These are phyloP conservation scores for Drosophila imparisetae DNA, from an alignment of 2,888 invertebrate species.

Conservation along the genomic window DNA sequence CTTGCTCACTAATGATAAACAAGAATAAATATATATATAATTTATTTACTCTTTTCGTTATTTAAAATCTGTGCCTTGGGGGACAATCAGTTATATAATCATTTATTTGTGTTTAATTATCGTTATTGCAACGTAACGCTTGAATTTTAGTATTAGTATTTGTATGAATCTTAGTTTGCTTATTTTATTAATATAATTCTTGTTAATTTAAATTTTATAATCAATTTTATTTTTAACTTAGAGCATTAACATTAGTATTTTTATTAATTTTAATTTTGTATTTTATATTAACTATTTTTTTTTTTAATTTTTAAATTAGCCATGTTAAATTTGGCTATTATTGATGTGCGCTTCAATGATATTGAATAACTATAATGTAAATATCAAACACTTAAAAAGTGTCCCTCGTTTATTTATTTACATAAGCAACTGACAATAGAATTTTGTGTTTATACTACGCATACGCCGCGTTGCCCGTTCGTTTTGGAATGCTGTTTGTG, in stretches of 20 bases:
- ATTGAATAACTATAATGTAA: not conserved
- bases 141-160: too few relatives aligned
- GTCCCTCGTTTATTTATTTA: not conserved
- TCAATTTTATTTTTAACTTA: not conserved
- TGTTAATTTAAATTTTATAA: not conserved
- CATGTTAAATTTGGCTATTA: not conserved
- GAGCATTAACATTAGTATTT: not conserved
- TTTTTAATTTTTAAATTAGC: not conserved
- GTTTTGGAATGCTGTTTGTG: conserved; percentile 54
- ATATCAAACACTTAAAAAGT: not conserved
- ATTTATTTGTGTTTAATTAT: not conserved
- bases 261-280: not conserved
- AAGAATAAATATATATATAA: not conserved
- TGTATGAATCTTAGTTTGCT: too few relatives aligned
- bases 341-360: not conserved
- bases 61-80: not conserved
- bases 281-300: not conserved
- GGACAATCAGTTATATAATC: not conserved
- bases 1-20: not conserved
- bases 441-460: conserved; percentile 25
- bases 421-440: conserved; percentile 7
- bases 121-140: too few relatives aligned
- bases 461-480: conserved; percentile 38
- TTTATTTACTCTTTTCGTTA: not conserved
- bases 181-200: not conserved